Evolutionary conservation across 2,888 invertebrate species (phyloP), one percentile per base, ranked within the genome.

Genomic region (Entomobrya proxima): DNA sequence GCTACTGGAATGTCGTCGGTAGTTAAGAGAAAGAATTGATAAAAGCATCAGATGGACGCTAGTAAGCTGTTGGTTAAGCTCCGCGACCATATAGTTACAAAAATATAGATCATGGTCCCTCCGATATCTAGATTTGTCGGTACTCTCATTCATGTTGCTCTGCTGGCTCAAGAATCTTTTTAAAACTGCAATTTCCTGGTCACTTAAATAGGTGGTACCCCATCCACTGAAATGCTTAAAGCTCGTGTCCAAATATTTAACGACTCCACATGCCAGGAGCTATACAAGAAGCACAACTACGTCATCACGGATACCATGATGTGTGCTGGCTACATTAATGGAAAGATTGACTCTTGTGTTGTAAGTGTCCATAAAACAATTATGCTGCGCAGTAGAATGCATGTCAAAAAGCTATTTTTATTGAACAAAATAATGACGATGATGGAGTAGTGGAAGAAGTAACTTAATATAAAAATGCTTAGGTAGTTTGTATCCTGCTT

Each of bases 281-380:
- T 88, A 21, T 89, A 89, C 72, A 55, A 84, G 27, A 81, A 85
- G n/a, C 85, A 85, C 44, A 86, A 88, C 15, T 85, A 88, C 30
- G 82, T 87, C 47, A 85, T 89, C 24, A 89, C 89, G 0, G 67
- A 82, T 4, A 81, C 76, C 44, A 90, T 90, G 90, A 78, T 89
- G 21, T 90, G 90, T 79, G 90, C 89, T 52, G 90, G 90, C 11
- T 85, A 88, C 77, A 40, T 86, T 4, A 78, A 86, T 64, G 90
- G 89, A 27, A 79, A 82, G 37, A 84, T 84, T 80, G 90, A 90
- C 72, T 87, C 88, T 50, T 90, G 90, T 79, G 88, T 88, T 21
- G 89, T 88, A 76, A 74, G 86, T n/a, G 7, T 4, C n/a, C 30
- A 13, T 35, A 67, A n/a, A n/a, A n/a, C 35, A 18, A 30, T 30